Conservation (phyloP, 1,140 invertebrate genomes). For the Bombus waltoni region DNA sequence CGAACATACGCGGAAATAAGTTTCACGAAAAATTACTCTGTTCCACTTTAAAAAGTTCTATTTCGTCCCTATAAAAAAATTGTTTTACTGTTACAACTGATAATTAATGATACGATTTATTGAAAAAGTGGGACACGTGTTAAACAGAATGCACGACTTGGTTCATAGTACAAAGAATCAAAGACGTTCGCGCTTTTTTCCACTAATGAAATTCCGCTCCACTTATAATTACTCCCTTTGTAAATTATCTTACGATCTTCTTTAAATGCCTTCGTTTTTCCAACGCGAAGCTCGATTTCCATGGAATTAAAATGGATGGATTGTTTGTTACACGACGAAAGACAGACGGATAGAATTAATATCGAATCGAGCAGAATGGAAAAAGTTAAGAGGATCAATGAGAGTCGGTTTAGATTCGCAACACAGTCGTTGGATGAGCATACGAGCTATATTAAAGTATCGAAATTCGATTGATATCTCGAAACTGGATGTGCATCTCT, state of each 20-base stretch:
- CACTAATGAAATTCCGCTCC: too few species aligned
- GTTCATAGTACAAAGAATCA: background rate
- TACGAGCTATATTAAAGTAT: background rate
- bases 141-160: background rate
- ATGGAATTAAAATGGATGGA: background rate
- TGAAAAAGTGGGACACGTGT: background rate
- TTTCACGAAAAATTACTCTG: background rate
- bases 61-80: too few species aligned
- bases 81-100: too few species aligned
- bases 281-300: background rate
- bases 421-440: background rate
- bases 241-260: background rate
- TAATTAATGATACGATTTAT: too few species aligned
- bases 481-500: background rate
- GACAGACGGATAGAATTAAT: background rate
- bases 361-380: too few species aligned
- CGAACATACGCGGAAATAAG: background rate
- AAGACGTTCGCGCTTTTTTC: background rate
- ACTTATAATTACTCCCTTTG: background rate
- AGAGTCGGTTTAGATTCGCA: background rate
- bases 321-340: background rate
- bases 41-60: background rate
- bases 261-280: background rate
- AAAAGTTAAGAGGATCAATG: background rate
- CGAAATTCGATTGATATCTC: background rate